These are phyloP conservation scores for Aurelia aurita DNA, from an alignment of 30 jellyfish, hydroid and myxozoan genomes.

Conservation along the genomic window DNA sequence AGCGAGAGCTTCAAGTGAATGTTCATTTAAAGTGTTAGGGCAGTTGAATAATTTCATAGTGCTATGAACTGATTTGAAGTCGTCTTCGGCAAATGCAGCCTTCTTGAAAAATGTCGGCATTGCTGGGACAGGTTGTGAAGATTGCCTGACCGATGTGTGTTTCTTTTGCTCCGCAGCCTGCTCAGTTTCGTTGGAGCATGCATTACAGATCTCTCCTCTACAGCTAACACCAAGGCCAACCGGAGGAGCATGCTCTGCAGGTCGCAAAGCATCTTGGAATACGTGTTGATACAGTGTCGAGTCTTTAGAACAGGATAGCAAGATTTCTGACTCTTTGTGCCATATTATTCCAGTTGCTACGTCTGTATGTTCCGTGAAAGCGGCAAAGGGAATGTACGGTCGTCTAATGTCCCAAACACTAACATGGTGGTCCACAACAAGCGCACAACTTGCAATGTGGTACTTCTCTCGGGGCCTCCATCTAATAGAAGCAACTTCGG, in stretches of 20 bases:
- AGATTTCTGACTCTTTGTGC: conserved; percentile 91
- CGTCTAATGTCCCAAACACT: conserved; percentile 96
- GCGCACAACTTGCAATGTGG: conserved; percentile 97
- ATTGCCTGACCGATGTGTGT: conserved; percentile 16
- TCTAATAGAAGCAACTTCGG: conserved; percentile 93
- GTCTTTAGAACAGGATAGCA: conserved; percentile 93
- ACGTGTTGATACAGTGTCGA: conserved; percentile 80
- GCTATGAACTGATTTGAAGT: conserved; percentile 82
- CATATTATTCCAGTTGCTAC: conserved; percentile 95
- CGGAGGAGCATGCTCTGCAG: conserved; percentile 97
- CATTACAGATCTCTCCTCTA: conserved; percentile 82
- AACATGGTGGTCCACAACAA: conserved; percentile 89
- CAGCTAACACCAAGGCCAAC: conserved; percentile 95
- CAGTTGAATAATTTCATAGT: conserved; percentile 66
- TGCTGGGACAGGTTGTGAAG: conserved; percentile 44
- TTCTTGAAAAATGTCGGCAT: conserved; percentile 77
- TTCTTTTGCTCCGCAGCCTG: conserved; percentile 34
- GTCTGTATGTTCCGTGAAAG: conserved; percentile 88
- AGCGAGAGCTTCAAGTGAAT: conserved; percentile 36
- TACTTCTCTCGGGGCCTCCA: conserved; percentile 94
- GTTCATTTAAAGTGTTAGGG: conserved; percentile 27
- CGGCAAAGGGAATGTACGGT: conserved; percentile 96
- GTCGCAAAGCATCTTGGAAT: conserved; percentile 88
- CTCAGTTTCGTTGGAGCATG: conserved; percentile 69
- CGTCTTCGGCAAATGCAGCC: conserved; percentile 68